Percentiles rank a stretch among this genome's conserved stretches.
Evolutionary conservation across 2,888 invertebrate genomes (phyloP).

Genomic region (Spodoptera picta): DNA sequence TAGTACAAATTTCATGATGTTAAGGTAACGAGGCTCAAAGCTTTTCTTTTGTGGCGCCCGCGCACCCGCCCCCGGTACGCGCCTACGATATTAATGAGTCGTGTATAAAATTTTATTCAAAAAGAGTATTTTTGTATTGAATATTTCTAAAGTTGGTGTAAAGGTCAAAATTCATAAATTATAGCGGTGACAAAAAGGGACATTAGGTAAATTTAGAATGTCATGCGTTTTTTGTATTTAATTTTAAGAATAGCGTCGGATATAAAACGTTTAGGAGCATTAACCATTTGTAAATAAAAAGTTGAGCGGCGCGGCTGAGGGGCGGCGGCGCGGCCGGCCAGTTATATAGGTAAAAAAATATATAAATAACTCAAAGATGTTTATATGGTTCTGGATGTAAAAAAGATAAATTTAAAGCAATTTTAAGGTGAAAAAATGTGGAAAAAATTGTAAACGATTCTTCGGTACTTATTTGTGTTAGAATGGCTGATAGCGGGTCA

Average conservation of each 20-base stretch:
- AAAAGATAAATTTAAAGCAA: constrained; percentile 85
- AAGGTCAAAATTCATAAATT: constrained; percentile 89
- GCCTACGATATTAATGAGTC: constrained; percentile 82
- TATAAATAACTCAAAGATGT: constrained; percentile 89
- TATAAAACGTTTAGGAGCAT: constrained; percentile 91
- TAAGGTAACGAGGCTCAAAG: constrained; percentile 89
- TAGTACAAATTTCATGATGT: constrained; percentile 89
- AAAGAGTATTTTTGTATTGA: constrained; percentile 90
- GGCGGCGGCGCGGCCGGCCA: constrained; percentile 74
- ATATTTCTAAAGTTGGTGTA: constrained; percentile 90
- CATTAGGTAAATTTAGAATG: constrained; percentile 88
- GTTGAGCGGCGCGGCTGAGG: constrained; percentile 72
- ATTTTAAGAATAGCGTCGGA: constrained; percentile 89
- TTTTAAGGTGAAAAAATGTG: constrained; percentile 80
- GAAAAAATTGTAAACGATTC: constrained; percentile 80
- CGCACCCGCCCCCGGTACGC: constrained; percentile 72
- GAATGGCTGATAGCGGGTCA: constrained; percentile 83
- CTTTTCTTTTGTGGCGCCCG: constrained; percentile 84
- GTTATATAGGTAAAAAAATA: constrained; percentile 88
- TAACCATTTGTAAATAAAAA: constrained; percentile 91
- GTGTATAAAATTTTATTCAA: constrained; percentile 89
- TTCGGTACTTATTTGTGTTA: constrained; percentile 88
- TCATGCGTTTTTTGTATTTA: constrained; percentile 89
- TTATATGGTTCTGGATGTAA: constrained; percentile 89
- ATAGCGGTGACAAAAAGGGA: constrained; percentile 86